Conservation (phyloP, 2,113 vertebrate genomes). For the Onychostruthus taczanowskii region DNA sequence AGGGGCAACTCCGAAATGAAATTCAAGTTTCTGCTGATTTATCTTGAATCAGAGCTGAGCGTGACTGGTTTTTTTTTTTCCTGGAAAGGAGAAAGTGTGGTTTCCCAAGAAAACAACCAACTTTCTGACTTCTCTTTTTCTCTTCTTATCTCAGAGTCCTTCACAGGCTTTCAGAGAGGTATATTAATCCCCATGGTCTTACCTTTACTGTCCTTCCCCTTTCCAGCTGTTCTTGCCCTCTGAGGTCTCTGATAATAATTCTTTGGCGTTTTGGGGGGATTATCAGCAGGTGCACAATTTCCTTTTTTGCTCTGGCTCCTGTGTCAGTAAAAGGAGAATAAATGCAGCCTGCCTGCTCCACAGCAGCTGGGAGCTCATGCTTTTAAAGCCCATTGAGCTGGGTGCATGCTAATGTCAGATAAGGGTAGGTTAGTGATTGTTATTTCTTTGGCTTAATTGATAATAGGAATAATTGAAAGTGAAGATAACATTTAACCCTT, state of each 20-base stretch:
- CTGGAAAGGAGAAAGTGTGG: neutral
- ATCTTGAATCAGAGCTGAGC: accelerated
- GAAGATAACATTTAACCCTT: neutral
- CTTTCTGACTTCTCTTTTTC: neutral
- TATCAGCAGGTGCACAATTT: neutral
- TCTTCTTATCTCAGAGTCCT: neutral
- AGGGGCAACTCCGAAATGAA: neutral
- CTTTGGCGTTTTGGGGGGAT: neutral
- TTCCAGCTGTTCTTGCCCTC: neutral
- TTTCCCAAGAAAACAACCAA: neutral
- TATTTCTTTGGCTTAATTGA: conserved; percentile 23
- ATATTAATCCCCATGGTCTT: neutral
- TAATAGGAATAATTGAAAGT: neutral
- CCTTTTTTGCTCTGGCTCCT: neutral
- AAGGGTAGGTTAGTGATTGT: neutral
- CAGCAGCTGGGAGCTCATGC: neutral
- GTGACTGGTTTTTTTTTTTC: neutral
- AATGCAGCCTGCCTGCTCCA: neutral
- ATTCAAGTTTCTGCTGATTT: neutral
- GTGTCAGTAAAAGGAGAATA: neutral
- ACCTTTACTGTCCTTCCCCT: neutral
- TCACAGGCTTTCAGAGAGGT: accelerated
- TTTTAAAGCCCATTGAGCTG: neutral
- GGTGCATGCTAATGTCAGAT: neutral
- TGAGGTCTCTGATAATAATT: neutral